These are phyloP conservation scores for Hirudo medicinalis DNA, from an alignment of 1,140 invertebrate genomes.

Conservation along the genomic window DNA sequence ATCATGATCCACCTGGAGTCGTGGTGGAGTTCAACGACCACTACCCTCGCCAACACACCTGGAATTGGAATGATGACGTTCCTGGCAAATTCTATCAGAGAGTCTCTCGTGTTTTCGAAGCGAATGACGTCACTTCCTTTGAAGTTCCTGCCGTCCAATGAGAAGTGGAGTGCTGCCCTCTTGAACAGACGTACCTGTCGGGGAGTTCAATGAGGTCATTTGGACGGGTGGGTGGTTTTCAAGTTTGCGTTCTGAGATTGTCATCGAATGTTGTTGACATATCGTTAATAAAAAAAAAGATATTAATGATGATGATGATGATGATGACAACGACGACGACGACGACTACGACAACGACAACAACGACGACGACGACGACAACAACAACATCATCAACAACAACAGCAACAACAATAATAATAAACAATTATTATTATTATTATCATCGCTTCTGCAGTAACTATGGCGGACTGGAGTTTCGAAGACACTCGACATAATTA, in stretches of 20 bases:
- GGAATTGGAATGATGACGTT: conserved; percentile 45
- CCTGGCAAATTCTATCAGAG: conserved; percentile 55
- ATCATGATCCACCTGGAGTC: conserved; percentile 74
- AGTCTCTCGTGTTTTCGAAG: conserved; percentile 60
- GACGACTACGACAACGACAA: too few species aligned
- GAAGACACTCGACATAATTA: not conserved
- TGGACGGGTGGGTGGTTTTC: too few species aligned
- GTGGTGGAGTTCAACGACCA: conserved; percentile 66
- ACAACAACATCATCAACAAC: too few species aligned
- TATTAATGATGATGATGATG: too few species aligned
- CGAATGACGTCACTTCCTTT: conserved; percentile 46
- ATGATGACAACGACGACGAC: too few species aligned
- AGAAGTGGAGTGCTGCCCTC: conserved; percentile 59
- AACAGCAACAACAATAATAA: too few species aligned
- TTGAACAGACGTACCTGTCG: conserved; percentile 47
- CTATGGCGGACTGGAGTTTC: not conserved
- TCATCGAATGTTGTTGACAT: too few species aligned
- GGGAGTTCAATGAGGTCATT: too few species aligned
- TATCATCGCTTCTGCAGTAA: not conserved
- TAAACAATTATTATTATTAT: not conserved
- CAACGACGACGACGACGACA: too few species aligned
- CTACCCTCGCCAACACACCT: conserved; percentile 64
- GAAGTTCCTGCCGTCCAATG: conserved; percentile 54
- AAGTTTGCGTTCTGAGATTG: too few species aligned
- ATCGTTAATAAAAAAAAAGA: too few species aligned